Evolutionary conservation across 2,888 invertebrate genomes (phyloP), one percentile per base, ranked within the genome.

Genomic region (Chrysolina americana): DNA sequence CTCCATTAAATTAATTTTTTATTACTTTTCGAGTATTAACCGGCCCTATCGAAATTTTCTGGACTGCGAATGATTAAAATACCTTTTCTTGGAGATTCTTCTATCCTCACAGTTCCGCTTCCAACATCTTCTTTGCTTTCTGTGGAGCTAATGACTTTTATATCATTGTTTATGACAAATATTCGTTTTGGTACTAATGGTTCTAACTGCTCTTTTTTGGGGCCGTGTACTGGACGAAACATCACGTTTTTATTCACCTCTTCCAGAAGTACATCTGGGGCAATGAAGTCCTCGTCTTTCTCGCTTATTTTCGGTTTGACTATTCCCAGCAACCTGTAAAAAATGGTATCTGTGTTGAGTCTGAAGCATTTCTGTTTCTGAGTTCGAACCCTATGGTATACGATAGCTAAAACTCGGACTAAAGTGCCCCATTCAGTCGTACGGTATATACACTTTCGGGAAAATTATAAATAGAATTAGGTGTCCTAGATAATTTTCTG

Each of bases 231-330:
- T 8, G 83, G 81, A 48, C 81, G 89, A 80, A 92, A 94, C 56
- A 87, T 88, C 0, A 94, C 89, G 77, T 92, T 91, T 73, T 90
- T 90, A 71, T 92, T 90, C 0, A 94, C 91, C 47, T 91, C 90
- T 79, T 93, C 93, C 83, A 93, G 92, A 17, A 95, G 87, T n/a
- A 91, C 90, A 81, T 94, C 94, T 0, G 94, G 93, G 75, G 93
- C 89, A 56, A 94, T 89, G 19, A 92, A 90, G 76, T 91, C 91
- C 88, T 87, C 77, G 91, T 91, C 10, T 87, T 86, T 63, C 89
- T 87, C 56, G 89, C 75, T 36, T 47, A 74, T 68, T 41, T 74
- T 65, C 70, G 77, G 73, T 89, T 76, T 89, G 15, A 91, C 88
- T 66, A 89, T 87, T 71, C 88, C 85, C 63, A 90, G 89, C 83